phyloP scores from a whole-genome alignment of 2,797 vertebrate genomes.

The Yasuhikotakia modesta region DNA sequence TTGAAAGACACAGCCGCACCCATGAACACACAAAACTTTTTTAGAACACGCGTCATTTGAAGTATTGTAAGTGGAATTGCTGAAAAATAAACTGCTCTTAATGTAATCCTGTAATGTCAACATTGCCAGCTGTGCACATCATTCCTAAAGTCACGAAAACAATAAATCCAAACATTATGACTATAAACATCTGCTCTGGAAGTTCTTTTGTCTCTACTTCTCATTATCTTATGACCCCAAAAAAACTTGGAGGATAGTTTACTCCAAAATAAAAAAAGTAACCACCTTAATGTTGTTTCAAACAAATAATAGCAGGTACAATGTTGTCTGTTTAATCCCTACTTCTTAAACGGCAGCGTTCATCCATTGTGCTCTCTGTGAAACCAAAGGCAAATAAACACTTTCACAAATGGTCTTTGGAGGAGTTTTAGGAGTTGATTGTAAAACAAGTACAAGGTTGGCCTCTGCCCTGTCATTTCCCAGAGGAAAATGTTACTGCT shows the following conservation, averaged over 20 bases:
- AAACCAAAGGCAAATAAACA: conserved; percentile 26
- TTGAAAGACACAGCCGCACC: conserved; percentile 22
- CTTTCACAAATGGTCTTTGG: conserved; percentile 10
- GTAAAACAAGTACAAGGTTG: conserved; percentile 46
- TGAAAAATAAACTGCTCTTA: conserved; percentile 32
- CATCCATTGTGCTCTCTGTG: conserved; percentile 6
- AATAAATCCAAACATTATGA: conserved; percentile 71
- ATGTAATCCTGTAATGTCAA: conserved; percentile 64
- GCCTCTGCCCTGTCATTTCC: conserved; percentile 39
- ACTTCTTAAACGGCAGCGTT: neutral
- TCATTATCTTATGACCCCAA: conserved; percentile 5
- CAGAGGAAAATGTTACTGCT: neutral
- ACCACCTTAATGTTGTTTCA: neutral
- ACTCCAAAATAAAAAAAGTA: neutral
- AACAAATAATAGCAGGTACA: neutral
- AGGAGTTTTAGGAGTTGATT: conserved; percentile 39
- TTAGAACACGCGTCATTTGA: conserved; percentile 20
- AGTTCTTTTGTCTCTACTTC: conserved; percentile 8
- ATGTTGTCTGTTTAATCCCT: neutral
- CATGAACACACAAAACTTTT: neutral
- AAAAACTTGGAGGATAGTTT: neutral
- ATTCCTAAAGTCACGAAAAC: conserved; percentile 71
- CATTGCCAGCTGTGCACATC: conserved; percentile 71
- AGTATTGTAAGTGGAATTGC: conserved; percentile 32
- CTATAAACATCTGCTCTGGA: conserved; percentile 68